Base-by-base conservation (phyloP, 1,140 invertebrate genomes). In the Drosophila repletoides region DNA sequence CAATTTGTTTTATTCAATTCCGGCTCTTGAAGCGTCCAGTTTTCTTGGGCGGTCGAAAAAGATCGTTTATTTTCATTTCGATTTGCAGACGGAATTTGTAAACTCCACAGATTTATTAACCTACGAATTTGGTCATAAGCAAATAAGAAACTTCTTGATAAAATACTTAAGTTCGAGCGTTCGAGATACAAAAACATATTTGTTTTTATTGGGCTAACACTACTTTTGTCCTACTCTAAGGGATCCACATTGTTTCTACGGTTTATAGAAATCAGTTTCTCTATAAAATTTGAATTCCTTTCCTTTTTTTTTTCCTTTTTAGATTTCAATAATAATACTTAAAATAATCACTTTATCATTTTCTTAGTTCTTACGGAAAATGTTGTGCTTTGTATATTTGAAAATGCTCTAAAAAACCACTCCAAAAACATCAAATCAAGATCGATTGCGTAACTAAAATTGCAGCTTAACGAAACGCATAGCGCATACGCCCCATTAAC, bases 1-100 rank as follows among this genome's bases (percentile, higher is more conserved):
- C 51, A 83, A 83, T 84, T 83, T 74, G 74, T 67, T 67, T 72
- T 59, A 72, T 83, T 72, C 14, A 51, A 53, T 81, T 81, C 63
- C 64, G 45, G 9, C 4, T 3, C 4, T 21, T 21, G n/a, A 40
- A 40, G 31, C 24, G 33, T 6, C 22, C 46, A 31, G 12, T 48
- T 65, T 29, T 10, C 31, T 9, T 43, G 26, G 52, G 52, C 52
- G 38, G 15, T 12, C 2, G 34, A 41, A n/a, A 14, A 46, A 61
- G 36, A 79, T 79, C 75, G 76, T 79, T 79, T 79, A 80, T 79
- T 69, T 79, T 77, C 28, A 77, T 77, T 74, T 40, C 33, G 28
- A 45, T 63, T 45, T 22, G 40, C 24, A 46, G 53, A 52, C 38
- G 10, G n/a, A 67, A 60, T 45, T 52, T 52, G 55, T 66, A 43